These are phyloP conservation scores for Sphenodon punctatus DNA, from an alignment of 2,797 vertebrate species.

Conservation along the genomic window DNA sequence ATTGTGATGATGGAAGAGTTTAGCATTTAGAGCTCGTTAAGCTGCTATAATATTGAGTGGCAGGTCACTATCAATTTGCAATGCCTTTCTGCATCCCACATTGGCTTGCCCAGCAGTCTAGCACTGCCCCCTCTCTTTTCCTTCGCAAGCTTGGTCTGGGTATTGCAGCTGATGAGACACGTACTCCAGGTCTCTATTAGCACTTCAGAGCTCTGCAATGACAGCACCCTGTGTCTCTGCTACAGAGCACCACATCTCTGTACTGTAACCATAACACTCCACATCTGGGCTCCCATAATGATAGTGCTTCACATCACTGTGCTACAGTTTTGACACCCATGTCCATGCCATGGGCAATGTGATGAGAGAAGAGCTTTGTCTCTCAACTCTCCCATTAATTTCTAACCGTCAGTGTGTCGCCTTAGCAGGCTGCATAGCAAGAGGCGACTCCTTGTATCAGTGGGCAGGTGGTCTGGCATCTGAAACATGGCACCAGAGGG, in stretches of 20 bases:
- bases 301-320: background rate
- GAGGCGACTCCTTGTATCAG: too few relatives aligned
- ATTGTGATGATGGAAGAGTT: slow-evolving; percentile 54
- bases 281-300: background rate
- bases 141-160: background rate
- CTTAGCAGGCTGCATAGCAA: background rate
- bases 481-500: background rate
- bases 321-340: background rate
- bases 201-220: background rate
- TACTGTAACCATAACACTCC: background rate
- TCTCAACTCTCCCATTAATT: background rate
- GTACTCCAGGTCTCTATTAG: background rate
- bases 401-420: too few relatives aligned
- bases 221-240: background rate
- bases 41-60: background rate
- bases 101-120: background rate
- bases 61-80: background rate
- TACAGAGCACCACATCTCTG: background rate
- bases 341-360: background rate
- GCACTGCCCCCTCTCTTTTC: slow-evolving; percentile 39
- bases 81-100: accelerated
- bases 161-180: background rate
- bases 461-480: too few relatives aligned
- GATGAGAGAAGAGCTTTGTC: background rate
- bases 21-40: slow-evolving; percentile 67